phyloP scores from a whole-genome alignment of 2,113 vertebrate genomes.

The Cynocephalus volans region DNA sequence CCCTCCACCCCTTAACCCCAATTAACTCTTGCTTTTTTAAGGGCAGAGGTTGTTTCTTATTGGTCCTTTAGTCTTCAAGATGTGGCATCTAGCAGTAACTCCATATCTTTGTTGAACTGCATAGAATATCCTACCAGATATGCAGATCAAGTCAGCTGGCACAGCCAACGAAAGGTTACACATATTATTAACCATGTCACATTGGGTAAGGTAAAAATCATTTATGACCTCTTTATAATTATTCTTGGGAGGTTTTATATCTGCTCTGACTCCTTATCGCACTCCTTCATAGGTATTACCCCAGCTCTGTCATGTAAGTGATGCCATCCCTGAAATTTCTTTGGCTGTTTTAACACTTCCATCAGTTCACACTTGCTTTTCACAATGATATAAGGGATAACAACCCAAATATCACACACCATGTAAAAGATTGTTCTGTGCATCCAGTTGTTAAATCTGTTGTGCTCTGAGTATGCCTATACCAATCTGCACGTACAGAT shows the following conservation, averaged over 20 bases:
- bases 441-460: constrained; percentile 76
- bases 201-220: background rate
- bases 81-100: background rate
- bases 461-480: constrained; percentile 1
- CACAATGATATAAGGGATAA: constrained; percentile 59
- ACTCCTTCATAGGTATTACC: background rate
- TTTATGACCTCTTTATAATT: background rate
- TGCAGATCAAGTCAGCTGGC: background rate
- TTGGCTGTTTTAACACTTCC: constrained; percentile 60
- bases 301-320: background rate
- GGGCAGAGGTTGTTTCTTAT: background rate
- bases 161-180: background rate
- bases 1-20: background rate
- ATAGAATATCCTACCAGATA: background rate
- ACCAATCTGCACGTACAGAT: constrained; percentile 54
- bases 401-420: constrained; percentile 55
- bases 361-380: constrained; percentile 59
- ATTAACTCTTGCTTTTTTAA: background rate
- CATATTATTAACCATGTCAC: background rate
- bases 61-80: background rate
- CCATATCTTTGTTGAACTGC: background rate
- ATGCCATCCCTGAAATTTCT: background rate
- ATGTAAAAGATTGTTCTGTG: constrained; percentile 61
- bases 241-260: background rate
- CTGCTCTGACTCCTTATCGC: background rate